A percentile compares a stretch with the other conserved stretches of the same genome.
Conservation (phyloP, 2,888 invertebrate species). For the Odontocerum albicorne region DNA sequence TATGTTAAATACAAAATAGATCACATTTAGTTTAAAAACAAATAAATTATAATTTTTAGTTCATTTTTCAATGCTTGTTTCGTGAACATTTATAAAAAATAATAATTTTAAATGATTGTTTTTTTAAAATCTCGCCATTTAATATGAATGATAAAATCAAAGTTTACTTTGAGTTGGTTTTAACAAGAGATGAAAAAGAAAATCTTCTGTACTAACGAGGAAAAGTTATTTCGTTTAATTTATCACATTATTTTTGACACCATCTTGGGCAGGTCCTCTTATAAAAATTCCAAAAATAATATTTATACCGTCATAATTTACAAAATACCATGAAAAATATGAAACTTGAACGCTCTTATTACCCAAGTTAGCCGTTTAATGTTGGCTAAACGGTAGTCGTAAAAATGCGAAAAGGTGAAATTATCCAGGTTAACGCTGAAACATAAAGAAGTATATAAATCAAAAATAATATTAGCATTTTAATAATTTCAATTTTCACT, state of each 20-base stretch:
- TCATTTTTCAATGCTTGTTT: too few relatives aligned
- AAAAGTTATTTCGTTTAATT: not conserved
- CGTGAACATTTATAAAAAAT: too few relatives aligned
- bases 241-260: not conserved
- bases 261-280: not conserved
- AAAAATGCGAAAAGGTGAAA: conserved; percentile 18
- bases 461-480: conserved; percentile 29
- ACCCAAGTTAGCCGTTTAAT: conserved; percentile 11
- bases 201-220: too few relatives aligned
- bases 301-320: not conserved
- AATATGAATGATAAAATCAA: too few relatives aligned
- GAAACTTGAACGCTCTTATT: not conserved
- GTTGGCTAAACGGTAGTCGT: conserved; percentile 16
- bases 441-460: conserved; percentile 23
- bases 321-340: not conserved
- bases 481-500: conserved; percentile 30
- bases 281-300: not conserved
- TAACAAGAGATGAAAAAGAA: too few relatives aligned
- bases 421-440: conserved; percentile 21
- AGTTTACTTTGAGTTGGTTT: too few relatives aligned
- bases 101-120: too few relatives aligned
- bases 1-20: too few relatives aligned
- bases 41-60: too few relatives aligned
- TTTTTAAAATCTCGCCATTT: too few relatives aligned
- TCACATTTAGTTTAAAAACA: too few relatives aligned